These are phyloP conservation scores for Zhuqinia jingwanae DNA, from an alignment of 2,888 invertebrate species.

Conservation along the genomic window DNA sequence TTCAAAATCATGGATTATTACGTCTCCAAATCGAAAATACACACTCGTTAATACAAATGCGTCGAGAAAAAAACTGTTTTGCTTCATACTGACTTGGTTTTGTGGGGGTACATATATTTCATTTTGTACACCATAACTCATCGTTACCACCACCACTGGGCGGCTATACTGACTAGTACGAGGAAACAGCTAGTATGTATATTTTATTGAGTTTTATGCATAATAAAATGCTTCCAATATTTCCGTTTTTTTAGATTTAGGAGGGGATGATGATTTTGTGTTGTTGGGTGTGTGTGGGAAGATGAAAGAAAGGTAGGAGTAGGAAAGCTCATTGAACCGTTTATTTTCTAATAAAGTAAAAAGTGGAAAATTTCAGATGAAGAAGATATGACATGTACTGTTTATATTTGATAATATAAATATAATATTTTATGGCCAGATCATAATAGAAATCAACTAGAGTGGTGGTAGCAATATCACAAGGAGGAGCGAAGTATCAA, in stretches of 20 bases:
- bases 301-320: conserved; percentile 23
- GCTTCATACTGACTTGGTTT: too few species aligned
- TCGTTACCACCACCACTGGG: background rate
- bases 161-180: background rate
- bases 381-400: background rate
- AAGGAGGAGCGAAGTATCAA: too few species aligned
- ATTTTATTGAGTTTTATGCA: conserved; percentile 19
- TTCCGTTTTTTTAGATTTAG: background rate
- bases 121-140: background rate
- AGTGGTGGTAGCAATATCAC: too few species aligned
- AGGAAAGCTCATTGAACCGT: conserved; percentile 26
- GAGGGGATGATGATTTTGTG: background rate
- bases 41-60: conserved; percentile 7
- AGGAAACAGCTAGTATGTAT: conserved; percentile 1
- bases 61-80: background rate
- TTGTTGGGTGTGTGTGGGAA: too few species aligned
- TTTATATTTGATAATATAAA: background rate
- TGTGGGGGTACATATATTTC: background rate
- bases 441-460: too few species aligned
- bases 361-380: conserved; percentile 56
- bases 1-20: background rate
- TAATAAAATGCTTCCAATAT: background rate
- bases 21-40: background rate
- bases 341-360: conserved; percentile 57
- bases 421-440: background rate